These are phyloP conservation scores for Xenops minutus DNA, from an alignment of 2,797 vertebrate genomes.

Conservation along the genomic window DNA sequence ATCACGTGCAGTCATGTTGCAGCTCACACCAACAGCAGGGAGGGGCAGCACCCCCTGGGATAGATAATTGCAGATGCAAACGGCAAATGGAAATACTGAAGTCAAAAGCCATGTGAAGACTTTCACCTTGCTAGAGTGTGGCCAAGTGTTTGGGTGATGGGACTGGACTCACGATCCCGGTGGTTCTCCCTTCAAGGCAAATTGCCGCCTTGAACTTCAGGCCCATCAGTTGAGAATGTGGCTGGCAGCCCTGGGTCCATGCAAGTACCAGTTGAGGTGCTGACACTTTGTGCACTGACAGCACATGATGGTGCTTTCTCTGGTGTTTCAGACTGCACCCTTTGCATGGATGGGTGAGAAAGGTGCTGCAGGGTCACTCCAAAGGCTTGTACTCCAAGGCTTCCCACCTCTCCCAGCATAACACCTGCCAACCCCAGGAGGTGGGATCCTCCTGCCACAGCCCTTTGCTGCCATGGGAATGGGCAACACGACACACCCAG, in stretches of 20 bases:
- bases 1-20: fast-evolving
- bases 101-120: not conserved
- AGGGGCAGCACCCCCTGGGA: not conserved
- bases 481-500: not conserved
- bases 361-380: not conserved
- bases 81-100: not conserved
- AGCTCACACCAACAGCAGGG: not conserved
- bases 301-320: not conserved
- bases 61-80: not conserved
- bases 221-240: not conserved
- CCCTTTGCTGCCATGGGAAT: not conserved
- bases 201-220: not conserved
- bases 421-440: fast-evolving
- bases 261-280: not conserved
- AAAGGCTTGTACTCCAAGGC: not conserved
- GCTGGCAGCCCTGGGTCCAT: not conserved
- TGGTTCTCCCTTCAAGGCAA: not conserved
- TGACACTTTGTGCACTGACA: fast-evolving
- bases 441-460: not conserved
- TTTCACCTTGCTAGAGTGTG: not conserved
- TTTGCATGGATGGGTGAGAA: not conserved
- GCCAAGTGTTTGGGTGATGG: not conserved
- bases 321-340: not conserved
- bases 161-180: not conserved
- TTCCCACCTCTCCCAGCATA: not conserved